Conservation (phyloP, 2,888 invertebrate species). For the Hermodice carunculata region DNA sequence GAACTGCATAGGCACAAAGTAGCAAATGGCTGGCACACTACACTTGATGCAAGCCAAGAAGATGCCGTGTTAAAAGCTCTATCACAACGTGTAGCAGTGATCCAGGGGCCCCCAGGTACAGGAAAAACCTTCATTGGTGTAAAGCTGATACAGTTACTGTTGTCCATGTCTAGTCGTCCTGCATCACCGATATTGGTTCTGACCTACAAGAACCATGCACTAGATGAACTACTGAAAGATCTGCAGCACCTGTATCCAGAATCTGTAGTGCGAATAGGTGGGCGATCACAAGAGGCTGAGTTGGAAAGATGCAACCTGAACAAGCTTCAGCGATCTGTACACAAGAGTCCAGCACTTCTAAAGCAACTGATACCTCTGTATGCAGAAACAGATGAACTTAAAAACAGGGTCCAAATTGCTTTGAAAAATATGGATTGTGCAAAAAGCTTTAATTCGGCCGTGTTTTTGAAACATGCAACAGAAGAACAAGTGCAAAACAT, state of each 20-base stretch:
- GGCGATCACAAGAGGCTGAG: constrained; percentile 16
- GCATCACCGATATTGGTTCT: constrained; percentile 29
- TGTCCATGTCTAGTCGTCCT: not conserved
- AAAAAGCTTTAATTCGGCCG: not conserved
- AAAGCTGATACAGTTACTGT: constrained; percentile 74
- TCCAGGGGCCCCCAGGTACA: constrained; percentile 89
- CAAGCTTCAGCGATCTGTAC: not conserved
- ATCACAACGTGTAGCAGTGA: constrained; percentile 80
- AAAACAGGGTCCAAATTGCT: not conserved
- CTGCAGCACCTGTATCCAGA: constrained; percentile 6
- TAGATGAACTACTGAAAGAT: constrained; percentile 33
- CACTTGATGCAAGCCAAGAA: constrained; percentile 78
- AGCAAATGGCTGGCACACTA: no score
- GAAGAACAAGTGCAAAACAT: no score
- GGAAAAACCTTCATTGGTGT: constrained; percentile 84
- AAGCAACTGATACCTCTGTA: not conserved
- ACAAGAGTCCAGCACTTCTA: not conserved
- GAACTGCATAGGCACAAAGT: no score
- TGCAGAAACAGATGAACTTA: not conserved
- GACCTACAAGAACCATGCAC: constrained; percentile 39
- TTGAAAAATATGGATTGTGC: not conserved
- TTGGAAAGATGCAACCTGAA: constrained; percentile 16
- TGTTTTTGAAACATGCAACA: no score
- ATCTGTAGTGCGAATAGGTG: constrained; percentile 27
- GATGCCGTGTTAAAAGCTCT: constrained; percentile 79